Evolutionary conservation across 2,797 vertebrate genomes (phyloP).

Genomic region (Chelidonichthys spinosus): DNA sequence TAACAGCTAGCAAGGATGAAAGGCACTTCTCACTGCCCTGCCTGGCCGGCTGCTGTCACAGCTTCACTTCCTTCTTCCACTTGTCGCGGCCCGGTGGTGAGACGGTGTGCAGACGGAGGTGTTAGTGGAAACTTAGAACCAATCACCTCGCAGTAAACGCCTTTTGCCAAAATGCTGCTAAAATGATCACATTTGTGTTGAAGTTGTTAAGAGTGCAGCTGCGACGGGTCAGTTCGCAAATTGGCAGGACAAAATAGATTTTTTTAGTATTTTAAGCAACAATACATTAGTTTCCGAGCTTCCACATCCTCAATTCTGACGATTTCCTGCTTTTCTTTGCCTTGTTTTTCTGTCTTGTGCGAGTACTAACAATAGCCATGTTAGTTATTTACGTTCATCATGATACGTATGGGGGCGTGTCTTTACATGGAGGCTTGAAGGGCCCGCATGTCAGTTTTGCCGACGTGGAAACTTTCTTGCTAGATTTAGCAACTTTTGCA

Average conservation of each 20-base stretch:
- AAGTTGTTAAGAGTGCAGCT: background rate
- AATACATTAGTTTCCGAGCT: no score
- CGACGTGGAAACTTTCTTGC: no score
- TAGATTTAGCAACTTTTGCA: no score
- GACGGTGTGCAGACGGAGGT: background rate
- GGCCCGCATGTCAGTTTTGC: no score
- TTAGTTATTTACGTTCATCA: no score
- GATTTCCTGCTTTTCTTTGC: no score
- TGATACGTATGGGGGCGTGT: no score
- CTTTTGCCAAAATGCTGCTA: background rate
- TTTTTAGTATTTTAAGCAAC: background rate
- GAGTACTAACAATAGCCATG: no score
- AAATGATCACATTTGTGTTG: conserved; percentile 2
- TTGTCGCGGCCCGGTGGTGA: background rate
- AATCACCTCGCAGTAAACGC: background rate
- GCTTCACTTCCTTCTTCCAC: conserved; percentile 19
- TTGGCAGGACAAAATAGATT: no score
- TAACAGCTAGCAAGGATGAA: conserved; percentile 73
- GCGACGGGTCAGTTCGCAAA: background rate
- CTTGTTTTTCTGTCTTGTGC: background rate
- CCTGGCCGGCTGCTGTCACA: conserved; percentile 56
- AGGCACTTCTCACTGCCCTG: conserved; percentile 71
- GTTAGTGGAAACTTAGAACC: background rate
- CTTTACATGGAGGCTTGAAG: no score
- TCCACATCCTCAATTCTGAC: no score